These are phyloP conservation scores for Agonopterix alstromeriana DNA, from an alignment of 2,888 invertebrate genomes.

Conservation along the genomic window DNA sequence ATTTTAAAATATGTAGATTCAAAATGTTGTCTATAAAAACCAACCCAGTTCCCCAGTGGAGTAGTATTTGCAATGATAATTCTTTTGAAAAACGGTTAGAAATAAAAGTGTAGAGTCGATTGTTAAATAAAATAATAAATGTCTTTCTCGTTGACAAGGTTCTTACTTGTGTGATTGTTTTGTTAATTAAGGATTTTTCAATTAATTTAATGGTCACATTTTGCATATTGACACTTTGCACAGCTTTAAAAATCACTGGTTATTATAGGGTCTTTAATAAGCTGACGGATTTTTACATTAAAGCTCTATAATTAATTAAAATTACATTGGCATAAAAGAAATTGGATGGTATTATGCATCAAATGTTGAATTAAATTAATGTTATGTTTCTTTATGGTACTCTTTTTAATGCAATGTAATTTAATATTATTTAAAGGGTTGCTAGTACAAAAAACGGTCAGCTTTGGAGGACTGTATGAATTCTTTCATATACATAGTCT, in stretches of 20 bases:
- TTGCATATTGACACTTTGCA: slow-evolving; percentile 28
- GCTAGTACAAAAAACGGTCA: no score
- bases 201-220: slow-evolving; percentile 36
- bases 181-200: slow-evolving; percentile 41
- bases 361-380: no score
- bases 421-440: no score
- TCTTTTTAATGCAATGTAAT: no score
- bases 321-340: no score
- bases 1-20: no score
- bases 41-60: no score
- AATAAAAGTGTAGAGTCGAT: slow-evolving; percentile 30
- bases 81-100: slow-evolving; percentile 6
- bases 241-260: slow-evolving; percentile 18
- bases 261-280: slow-evolving; percentile 20
- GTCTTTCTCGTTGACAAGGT: slow-evolving; percentile 55
- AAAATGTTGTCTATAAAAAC: no score
- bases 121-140: slow-evolving; percentile 32
- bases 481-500: slow-evolving; percentile 26
- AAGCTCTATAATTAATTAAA: no score
- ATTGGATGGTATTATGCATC: no score
- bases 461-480: background rate
- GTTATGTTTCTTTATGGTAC: no score
- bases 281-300: no score
- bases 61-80: background rate
- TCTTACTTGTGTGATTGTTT: slow-evolving; percentile 67